phyloP scores from a whole-genome alignment of 2,113 vertebrate species.

The Furnarius figulus region DNA sequence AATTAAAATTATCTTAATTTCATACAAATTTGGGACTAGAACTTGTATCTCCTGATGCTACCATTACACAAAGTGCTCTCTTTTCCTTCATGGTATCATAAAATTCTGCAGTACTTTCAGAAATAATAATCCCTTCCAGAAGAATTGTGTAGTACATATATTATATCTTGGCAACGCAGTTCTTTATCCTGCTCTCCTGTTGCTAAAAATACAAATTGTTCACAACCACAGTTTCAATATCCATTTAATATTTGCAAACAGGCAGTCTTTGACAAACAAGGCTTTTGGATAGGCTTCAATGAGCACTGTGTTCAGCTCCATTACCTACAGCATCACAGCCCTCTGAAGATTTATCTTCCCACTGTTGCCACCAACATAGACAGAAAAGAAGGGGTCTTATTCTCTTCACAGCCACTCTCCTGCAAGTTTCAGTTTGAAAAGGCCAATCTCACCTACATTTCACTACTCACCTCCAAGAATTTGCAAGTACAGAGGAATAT shows the following conservation, averaged over 20 bases:
- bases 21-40: not conserved
- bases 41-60: not conserved
- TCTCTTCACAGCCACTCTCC: not conserved
- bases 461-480: not conserved
- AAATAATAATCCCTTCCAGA: not conserved
- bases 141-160: not conserved
- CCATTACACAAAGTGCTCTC: not conserved
- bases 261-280: not conserved
- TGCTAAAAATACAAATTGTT: slow-evolving; percentile 24
- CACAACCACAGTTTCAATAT: not conserved
- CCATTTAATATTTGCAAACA: slow-evolving; percentile 30
- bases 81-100: not conserved
- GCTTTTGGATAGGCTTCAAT: not conserved
- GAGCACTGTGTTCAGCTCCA: not conserved
- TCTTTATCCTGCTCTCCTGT: not conserved
- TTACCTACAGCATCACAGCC: not conserved
- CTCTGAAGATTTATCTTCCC: not conserved
- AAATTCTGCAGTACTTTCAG: not conserved
- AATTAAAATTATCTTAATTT: not conserved
- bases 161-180: not conserved
- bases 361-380: not conserved
- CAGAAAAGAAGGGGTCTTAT: not conserved
- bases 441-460: not conserved
- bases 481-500: not conserved
- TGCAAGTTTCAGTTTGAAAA: not conserved